Percentiles rank a stretch among this genome's conserved stretches.
Evolutionary conservation across 1,140 invertebrate species (phyloP).

Genomic region (Bombus superbus): DNA sequence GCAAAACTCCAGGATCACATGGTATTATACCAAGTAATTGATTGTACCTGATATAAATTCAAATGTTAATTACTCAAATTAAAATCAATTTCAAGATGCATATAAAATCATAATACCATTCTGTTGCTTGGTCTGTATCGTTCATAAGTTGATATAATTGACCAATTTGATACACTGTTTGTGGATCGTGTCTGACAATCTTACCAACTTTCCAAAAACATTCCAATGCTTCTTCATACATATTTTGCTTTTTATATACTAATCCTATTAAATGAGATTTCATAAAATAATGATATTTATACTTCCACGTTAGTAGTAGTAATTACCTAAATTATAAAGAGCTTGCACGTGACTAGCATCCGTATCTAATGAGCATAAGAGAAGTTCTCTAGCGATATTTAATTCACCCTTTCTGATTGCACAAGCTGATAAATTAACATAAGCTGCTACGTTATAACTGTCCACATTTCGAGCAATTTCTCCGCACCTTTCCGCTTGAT

Average conservation of each 20-base stretch:
- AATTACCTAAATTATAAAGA: conserved; percentile 92
- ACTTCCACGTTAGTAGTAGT: conserved; percentile 15
- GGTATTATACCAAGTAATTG: conserved; percentile 93
- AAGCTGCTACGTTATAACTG: conserved; percentile 91
- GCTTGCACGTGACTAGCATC: conserved; percentile 95
- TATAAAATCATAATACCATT: conserved; percentile 83
- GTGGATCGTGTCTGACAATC: conserved; percentile 90
- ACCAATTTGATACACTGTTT: conserved; percentile 94
- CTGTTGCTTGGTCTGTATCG: conserved; percentile 90
- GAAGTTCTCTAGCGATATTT: conserved; percentile 90
- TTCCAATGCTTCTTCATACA: conserved; percentile 90
- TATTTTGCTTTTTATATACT: conserved; percentile 87
- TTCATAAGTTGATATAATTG: conserved; percentile 90
- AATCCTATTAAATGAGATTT: conserved; percentile 83
- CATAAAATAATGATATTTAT: neutral
- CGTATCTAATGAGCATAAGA: conserved; percentile 90
- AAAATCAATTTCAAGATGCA: conserved; percentile 16
- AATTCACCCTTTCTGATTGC: conserved; percentile 88
- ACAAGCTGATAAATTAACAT: conserved; percentile 95
- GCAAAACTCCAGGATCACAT: conserved; percentile 91
- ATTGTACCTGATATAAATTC: conserved; percentile 86
- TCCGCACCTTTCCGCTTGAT: conserved; percentile 92
- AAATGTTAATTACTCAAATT: conserved; percentile 11
- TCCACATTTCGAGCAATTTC: conserved; percentile 90
- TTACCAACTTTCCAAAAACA: conserved; percentile 93